A percentile compares a stretch with the other conserved stretches of the same genome.
These are phyloP conservation scores for Lineus longissimus DNA, from an alignment of 1,140 invertebrate genomes.

Conservation along the genomic window DNA sequence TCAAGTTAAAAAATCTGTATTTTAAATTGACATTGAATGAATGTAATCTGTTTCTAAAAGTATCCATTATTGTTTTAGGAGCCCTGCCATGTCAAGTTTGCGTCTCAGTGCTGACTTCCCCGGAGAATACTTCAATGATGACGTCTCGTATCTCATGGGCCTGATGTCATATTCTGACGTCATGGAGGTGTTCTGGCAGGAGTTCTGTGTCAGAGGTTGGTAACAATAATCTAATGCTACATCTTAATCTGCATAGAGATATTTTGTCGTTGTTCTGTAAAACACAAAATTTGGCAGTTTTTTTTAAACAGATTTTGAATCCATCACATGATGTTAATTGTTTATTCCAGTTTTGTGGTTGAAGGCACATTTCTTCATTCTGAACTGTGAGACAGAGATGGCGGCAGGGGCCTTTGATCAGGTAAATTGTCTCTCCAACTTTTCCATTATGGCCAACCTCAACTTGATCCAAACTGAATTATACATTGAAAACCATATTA, in stretches of 20 bases:
- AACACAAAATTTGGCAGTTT: too few relatives aligned
- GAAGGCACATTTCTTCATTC: conserved; percentile 35
- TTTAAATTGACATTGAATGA: too few relatives aligned
- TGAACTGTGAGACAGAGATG: conserved; percentile 37
- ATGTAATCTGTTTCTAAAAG: too few relatives aligned
- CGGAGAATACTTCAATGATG: conserved; percentile 29
- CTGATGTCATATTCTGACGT: conserved; percentile 27
- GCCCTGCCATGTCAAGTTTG: not conserved
- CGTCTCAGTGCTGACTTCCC: conserved; percentile 17
- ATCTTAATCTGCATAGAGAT: too few relatives aligned
- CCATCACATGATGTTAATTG: too few relatives aligned
- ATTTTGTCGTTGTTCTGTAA: too few relatives aligned
- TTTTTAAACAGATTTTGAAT: too few relatives aligned
- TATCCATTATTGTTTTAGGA: conserved; percentile 2
- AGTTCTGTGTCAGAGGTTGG: conserved; percentile 31
- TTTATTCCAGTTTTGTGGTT: conserved; percentile 50
- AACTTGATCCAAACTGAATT: too few relatives aligned
- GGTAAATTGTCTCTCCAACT: conserved; percentile 25
- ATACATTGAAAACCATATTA: too few relatives aligned
- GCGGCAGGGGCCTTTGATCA: conserved; percentile 38
- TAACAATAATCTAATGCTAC: too few relatives aligned
- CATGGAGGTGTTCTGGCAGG: conserved; percentile 22
- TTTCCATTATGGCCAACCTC: too few relatives aligned
- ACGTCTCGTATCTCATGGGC: conserved; percentile 34
- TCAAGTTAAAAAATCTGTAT: too few relatives aligned